A percentile compares a stretch with the other conserved stretches of the same genome.
Conservation (phyloP, 1,140 invertebrate species). For the Rhizoglyphus robini region DNA sequence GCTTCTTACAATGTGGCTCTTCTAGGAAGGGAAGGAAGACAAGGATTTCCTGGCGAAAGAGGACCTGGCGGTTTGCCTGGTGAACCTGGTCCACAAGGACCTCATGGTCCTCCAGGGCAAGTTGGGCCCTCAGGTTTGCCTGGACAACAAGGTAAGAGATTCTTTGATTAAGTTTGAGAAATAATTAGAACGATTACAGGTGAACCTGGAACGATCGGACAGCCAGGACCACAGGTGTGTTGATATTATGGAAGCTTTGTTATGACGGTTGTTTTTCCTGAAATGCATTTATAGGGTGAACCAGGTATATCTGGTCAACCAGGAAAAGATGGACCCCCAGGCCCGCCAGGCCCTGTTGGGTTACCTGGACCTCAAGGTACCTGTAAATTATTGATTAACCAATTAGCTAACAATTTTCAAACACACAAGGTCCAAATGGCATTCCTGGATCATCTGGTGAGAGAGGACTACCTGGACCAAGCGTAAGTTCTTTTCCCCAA, state of each 20-base stretch:
- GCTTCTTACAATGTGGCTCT: neutral
- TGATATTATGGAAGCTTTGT: neutral
- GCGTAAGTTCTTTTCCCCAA: neutral
- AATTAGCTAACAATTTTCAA: constrained; percentile 19
- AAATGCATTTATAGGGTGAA: constrained; percentile 22
- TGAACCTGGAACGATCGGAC: neutral
- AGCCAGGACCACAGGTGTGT: neutral
- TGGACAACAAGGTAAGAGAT: neutral
- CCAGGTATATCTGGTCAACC: constrained; percentile 49
- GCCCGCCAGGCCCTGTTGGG: constrained; percentile 2
- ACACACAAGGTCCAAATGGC: neutral
- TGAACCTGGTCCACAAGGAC: neutral
- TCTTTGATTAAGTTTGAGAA: too few relatives aligned
- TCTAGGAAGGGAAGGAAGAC: neutral
- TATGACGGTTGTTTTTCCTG: neutral
- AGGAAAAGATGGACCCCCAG: constrained; percentile 52
- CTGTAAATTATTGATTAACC: neutral
- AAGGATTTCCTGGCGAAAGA: constrained; percentile 43
- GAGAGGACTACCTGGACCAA: neutral
- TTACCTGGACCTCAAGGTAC: constrained; percentile 21
- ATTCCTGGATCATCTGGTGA: neutral
- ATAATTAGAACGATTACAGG: too few relatives aligned
- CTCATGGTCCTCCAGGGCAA: neutral
- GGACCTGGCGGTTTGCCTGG: neutral
- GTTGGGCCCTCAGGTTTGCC: neutral